Percentiles rank a stretch among this genome's conserved stretches.
Conservation (phyloP, 2,113 vertebrate species). For the Phaethon lepturus region DNA sequence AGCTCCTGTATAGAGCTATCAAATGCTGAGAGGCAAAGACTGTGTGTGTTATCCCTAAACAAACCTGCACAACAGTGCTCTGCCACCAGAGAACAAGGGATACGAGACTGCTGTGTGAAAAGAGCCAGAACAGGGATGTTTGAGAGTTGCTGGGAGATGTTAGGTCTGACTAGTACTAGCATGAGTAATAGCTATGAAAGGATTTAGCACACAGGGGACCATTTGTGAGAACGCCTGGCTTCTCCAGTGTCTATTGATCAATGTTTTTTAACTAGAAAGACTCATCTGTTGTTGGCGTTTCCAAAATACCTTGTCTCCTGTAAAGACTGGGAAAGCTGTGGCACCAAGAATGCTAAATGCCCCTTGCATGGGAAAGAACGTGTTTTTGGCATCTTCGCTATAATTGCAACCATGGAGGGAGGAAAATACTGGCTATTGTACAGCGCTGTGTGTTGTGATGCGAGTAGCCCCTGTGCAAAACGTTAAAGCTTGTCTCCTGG, state of each 20-base stretch:
- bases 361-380: accelerated
- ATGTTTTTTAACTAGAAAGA: neutral
- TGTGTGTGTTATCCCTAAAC: too few species aligned
- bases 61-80: accelerated
- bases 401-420: neutral
- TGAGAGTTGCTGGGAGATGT: neutral
- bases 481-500: accelerated
- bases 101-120: accelerated
- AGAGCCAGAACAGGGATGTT: neutral
- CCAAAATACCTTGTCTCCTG: neutral
- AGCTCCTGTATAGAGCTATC: neutral
- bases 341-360: accelerated
- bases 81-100: accelerated
- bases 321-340: neutral
- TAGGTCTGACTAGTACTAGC: accelerated
- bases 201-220: neutral
- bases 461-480: neutral
- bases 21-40: neutral
- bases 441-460: accelerated
- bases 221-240: neutral
- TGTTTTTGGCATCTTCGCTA: neutral
- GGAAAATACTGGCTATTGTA: neutral
- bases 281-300: neutral
- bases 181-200: neutral
- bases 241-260: accelerated